Evolutionary conservation across 2,113 vertebrate species (phyloP).

Genomic region (Pseudorectes ferrugineus): DNA sequence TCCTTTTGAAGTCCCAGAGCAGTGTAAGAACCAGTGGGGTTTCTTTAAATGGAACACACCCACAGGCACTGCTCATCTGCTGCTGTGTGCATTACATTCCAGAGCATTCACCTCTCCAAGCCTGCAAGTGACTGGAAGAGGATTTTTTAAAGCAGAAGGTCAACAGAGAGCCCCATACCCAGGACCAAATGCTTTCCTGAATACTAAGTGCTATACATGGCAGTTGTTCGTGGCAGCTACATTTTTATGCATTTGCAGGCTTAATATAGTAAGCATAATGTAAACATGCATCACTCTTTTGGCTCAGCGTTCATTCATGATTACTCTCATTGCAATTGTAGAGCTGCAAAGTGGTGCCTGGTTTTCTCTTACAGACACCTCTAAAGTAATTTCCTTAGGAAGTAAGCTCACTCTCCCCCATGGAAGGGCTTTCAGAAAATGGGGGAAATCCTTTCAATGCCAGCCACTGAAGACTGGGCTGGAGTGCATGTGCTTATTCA

Average conservation of each 20-base stretch:
- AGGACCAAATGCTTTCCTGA: not conserved
- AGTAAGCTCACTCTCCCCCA: slow-evolving; percentile 70
- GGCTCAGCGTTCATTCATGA: slow-evolving; percentile 54
- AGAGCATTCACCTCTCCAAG: not conserved
- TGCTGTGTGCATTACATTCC: not conserved
- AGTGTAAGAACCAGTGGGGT: no score
- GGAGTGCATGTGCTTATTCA: not conserved
- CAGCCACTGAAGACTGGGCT: not conserved
- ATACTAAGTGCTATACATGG: not conserved
- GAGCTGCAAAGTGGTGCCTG: slow-evolving; percentile 54
- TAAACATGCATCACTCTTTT: slow-evolving; percentile 64
- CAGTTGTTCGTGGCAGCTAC: slow-evolving; percentile 15
- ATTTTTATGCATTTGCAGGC: slow-evolving; percentile 5
- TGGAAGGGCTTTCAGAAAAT: slow-evolving; percentile 58
- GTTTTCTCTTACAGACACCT: slow-evolving; percentile 72
- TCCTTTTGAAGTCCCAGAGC: not conserved
- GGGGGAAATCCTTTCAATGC: slow-evolving; percentile 26
- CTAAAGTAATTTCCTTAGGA: slow-evolving; percentile 72
- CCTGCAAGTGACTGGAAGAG: not conserved
- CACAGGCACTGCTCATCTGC: not conserved
- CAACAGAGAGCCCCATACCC: not conserved
- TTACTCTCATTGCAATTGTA: slow-evolving; percentile 40
- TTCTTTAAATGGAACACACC: not conserved
- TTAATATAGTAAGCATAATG: slow-evolving; percentile 63
- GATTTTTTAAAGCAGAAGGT: not conserved